phyloP scores from a whole-genome alignment of 2,888 invertebrate species.

The Epinotia demarniana region DNA sequence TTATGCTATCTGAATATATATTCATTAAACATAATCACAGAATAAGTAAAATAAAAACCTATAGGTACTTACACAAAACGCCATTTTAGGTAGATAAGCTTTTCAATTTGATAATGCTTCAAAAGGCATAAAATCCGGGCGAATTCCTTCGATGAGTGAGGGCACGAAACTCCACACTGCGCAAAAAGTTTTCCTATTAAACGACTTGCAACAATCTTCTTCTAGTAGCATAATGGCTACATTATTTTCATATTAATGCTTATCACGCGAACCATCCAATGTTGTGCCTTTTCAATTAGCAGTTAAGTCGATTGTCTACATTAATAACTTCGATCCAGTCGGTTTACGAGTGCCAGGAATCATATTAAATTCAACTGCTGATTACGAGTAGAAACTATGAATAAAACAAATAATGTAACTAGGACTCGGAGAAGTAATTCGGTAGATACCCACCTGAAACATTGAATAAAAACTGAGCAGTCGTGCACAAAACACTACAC shows the following conservation, averaged over 20 bases:
- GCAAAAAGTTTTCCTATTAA: slow-evolving; percentile 42
- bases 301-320: background rate
- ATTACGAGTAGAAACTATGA: too few relatives aligned
- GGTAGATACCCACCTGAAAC: too few relatives aligned
- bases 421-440: too few relatives aligned
- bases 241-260: slow-evolving; percentile 37
- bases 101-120: slow-evolving; percentile 23
- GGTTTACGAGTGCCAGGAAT: too few relatives aligned
- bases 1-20: too few relatives aligned
- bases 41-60: background rate
- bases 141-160: slow-evolving; percentile 17
- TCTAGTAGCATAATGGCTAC: slow-evolving; percentile 34
- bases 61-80: background rate
- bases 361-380: too few relatives aligned
- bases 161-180: slow-evolving; percentile 26
- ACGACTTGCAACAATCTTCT: slow-evolving; percentile 33
- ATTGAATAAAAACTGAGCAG: too few relatives aligned
- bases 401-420: too few relatives aligned
- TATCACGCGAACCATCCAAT: slow-evolving; percentile 38
- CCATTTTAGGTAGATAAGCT: background rate
- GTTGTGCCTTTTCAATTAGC: slow-evolving; percentile 24
- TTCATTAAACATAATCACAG: background rate
- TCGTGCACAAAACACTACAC: too few relatives aligned
- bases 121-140: slow-evolving; percentile 20
- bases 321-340: too few relatives aligned